A percentile compares a stretch with the other conserved stretches of the same genome.
Conservation (phyloP, 2,888 invertebrate species). For the Noctuana brunneofusca region DNA sequence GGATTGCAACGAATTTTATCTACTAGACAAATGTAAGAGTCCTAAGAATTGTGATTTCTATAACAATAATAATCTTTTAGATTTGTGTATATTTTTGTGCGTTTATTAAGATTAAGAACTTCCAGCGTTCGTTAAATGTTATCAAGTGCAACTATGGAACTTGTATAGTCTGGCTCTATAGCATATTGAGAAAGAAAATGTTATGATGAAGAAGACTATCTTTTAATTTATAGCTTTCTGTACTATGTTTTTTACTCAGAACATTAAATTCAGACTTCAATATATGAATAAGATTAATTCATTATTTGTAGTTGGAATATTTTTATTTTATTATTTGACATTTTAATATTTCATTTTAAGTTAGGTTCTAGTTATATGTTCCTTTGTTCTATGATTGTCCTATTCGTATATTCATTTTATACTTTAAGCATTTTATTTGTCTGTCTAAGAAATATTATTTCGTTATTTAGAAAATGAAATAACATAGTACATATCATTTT, state of each 20-base stretch:
- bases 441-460: conserved; percentile 34
- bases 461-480: background rate
- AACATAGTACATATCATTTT: conserved; percentile 65
- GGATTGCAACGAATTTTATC: conserved; percentile 79
- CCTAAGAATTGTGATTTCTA: conserved; percentile 79
- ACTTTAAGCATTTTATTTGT: conserved; percentile 37
- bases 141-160: conserved; percentile 49
- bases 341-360: conserved; percentile 35
- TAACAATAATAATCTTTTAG: conserved; percentile 78
- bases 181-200: conserved; percentile 20
- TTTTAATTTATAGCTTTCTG: conserved; percentile 1
- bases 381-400: conserved; percentile 34
- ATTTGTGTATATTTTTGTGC: conserved; percentile 79
- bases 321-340: conserved; percentile 65
- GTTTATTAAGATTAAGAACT: conserved; percentile 75
- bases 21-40: conserved; percentile 72
- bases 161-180: conserved; percentile 23
- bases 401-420: conserved; percentile 14
- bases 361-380: conserved; percentile 23
- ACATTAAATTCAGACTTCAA: background rate
- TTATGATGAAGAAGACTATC: conserved; percentile 23
- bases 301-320: background rate
- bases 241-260: background rate
- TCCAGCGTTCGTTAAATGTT: conserved; percentile 77
- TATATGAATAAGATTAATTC: background rate